Percentiles rank a stretch among this genome's conserved stretches.
These are phyloP conservation scores for Pectinophora gossypiella DNA, from an alignment of 1,140 invertebrate species.

Conservation along the genomic window DNA sequence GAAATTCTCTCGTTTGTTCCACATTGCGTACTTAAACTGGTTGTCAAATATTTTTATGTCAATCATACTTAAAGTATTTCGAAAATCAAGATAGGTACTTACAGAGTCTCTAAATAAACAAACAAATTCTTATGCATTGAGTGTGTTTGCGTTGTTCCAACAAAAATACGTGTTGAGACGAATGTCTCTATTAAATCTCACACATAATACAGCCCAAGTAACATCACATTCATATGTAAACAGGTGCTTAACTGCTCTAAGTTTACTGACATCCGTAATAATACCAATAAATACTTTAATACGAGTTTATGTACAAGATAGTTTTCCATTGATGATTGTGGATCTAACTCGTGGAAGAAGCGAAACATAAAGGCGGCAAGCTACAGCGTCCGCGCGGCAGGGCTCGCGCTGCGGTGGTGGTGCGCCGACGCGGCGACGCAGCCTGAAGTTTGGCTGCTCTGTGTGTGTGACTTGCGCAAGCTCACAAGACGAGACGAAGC, in stretches of 20 bases:
- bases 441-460: constrained; percentile 22
- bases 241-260: constrained; percentile 50
- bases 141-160: constrained; percentile 31
- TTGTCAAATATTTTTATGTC: not conserved
- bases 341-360: not conserved
- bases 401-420: too few relatives aligned
- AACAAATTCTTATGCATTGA: constrained; percentile 35
- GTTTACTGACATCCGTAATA: constrained; percentile 53
- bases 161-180: constrained; percentile 38
- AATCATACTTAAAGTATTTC: not conserved
- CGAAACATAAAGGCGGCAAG: not conserved
- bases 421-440: constrained; percentile 4
- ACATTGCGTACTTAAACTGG: not conserved
- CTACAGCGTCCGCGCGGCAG: not conserved
- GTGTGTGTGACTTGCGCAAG: constrained; percentile 47
- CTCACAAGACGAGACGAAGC: constrained; percentile 42
- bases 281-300: constrained; percentile 17
- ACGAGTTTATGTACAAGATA: not conserved
- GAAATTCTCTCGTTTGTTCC: not conserved
- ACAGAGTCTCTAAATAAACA: constrained; percentile 12
- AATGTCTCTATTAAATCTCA: constrained; percentile 56
- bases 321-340: not conserved
- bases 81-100: not conserved
- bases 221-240: constrained; percentile 53
- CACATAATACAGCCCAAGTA: constrained; percentile 33